These are phyloP conservation scores for Leptosomus discolor DNA, from an alignment of 2,113 vertebrate genomes.

Conservation along the genomic window DNA sequence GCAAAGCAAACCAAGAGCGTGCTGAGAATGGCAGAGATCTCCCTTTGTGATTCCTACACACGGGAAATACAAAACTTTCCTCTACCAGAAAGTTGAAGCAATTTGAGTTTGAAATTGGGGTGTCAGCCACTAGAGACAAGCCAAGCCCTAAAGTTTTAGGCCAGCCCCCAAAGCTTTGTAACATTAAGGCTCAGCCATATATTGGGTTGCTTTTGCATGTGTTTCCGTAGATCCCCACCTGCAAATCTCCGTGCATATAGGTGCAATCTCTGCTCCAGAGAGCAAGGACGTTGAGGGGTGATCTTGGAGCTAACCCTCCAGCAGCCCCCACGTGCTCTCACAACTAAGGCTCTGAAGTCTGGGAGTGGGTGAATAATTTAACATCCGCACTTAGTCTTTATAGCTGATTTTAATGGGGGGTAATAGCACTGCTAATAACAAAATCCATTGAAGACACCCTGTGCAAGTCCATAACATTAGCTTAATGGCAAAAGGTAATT, in stretches of 20 bases:
- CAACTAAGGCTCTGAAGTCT: conserved; percentile 52
- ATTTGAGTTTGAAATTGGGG: not conserved
- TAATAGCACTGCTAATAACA: conserved; percentile 73
- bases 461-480: conserved; percentile 77
- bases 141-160: not conserved
- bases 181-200: not conserved
- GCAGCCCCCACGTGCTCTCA: not conserved
- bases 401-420: conserved; percentile 70
- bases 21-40: not conserved
- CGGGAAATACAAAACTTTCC: not conserved
- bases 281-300: not conserved
- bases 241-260: not conserved
- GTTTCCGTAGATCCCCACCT: not conserved
- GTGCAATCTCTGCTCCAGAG: not conserved
- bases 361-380: conserved; percentile 73
- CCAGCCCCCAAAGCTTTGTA: not conserved
- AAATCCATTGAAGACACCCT: conserved; percentile 66
- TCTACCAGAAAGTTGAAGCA: not conserved
- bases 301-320: not conserved
- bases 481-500: conserved; percentile 77
- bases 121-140: not conserved
- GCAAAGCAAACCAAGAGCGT: not conserved
- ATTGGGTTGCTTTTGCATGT: not conserved
- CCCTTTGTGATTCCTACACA: not conserved
- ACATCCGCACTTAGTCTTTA: conserved; percentile 39